Evolutionary conservation across 2,888 invertebrate genomes (phyloP).

Genomic region (Andrena dorsata): DNA sequence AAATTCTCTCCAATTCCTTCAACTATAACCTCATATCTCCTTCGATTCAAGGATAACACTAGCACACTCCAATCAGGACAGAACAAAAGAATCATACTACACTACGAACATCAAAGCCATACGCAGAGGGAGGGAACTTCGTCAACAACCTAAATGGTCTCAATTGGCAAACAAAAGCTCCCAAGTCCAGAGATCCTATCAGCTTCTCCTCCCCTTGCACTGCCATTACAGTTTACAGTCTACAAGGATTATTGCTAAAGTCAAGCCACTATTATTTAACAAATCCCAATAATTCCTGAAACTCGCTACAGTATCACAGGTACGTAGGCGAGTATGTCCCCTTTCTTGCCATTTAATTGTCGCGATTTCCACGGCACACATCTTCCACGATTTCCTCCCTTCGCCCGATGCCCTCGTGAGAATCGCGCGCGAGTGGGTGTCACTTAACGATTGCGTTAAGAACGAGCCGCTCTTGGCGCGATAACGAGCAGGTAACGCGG

Average conservation of each 20-base stretch:
- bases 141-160: conserved; percentile 3
- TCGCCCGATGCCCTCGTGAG: not conserved
- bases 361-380: conserved; percentile 4
- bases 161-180: conserved; percentile 9
- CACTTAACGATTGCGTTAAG: conserved; percentile 58
- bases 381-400: conserved; percentile 4
- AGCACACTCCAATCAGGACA: not conserved
- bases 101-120: not conserved
- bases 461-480: conserved; percentile 24
- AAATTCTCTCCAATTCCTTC: not conserved
- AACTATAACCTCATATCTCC: not conserved
- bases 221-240: not conserved
- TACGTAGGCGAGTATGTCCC: no score
- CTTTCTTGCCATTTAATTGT: not conserved
- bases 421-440: conserved; percentile 45
- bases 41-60: not conserved
- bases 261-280: not conserved
- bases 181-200: conserved; percentile 2
- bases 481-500: conserved; percentile 67
- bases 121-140: not conserved
- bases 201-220: not conserved
- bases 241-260: not conserved
- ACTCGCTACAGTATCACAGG: not conserved
- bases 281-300: not conserved
- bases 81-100: not conserved